These are phyloP conservation scores for Clytia hemisphaerica DNA, from an alignment of 30 jellyfish, hydroid and myxozoan species.

Conservation along the genomic window DNA sequence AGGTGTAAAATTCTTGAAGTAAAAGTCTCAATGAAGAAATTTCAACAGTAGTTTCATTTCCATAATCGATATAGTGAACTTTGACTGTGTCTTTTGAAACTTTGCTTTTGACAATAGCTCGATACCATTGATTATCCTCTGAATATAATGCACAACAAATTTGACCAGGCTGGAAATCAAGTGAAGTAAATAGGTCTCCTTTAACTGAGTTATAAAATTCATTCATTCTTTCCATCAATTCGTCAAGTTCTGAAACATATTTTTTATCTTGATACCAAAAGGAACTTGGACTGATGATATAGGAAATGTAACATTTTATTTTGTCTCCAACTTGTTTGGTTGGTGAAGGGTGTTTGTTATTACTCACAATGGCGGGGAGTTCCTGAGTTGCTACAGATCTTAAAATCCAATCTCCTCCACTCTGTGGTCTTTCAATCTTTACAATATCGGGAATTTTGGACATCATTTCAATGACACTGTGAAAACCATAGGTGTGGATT, in stretches of 20 bases:
- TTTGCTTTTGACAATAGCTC: constrained; percentile 39
- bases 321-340: constrained; percentile 35
- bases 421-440: constrained; percentile 58
- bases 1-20: constrained; percentile 40
- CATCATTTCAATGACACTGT: constrained; percentile 57
- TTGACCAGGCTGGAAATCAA: constrained; percentile 16
- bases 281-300: constrained; percentile 47
- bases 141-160: constrained; percentile 65
- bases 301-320: constrained; percentile 49
- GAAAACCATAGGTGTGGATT: constrained; percentile 47
- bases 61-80: constrained; percentile 82
- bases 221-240: constrained; percentile 49
- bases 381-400: no score
- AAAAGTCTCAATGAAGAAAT: constrained; percentile 40
- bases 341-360: no score
- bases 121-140: constrained; percentile 77
- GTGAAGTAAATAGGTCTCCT: background rate
- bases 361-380: no score
- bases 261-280: constrained; percentile 60
- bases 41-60: constrained; percentile 46
- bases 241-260: constrained; percentile 17
- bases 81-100: constrained; percentile 43
- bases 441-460: constrained; percentile 58
- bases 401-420: constrained; percentile 78
- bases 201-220: no score